Conservation (phyloP, 2,888 invertebrate genomes). For the Sphaeridia pumilis region DNA sequence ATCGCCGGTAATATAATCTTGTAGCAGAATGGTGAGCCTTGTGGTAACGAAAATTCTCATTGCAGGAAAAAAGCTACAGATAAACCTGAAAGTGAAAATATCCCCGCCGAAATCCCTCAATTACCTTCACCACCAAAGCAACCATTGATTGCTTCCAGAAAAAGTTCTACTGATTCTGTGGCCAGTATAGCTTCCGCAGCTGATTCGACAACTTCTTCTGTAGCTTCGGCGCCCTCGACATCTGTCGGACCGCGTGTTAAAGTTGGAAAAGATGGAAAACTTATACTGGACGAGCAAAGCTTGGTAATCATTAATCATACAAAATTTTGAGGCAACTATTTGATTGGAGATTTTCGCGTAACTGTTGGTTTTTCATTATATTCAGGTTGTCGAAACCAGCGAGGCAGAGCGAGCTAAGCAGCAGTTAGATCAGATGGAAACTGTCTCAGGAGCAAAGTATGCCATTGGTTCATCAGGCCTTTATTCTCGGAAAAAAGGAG, state of each 20-base stretch:
- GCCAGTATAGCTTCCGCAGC: not conserved
- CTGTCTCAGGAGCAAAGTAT: conserved; percentile 52
- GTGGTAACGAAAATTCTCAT: too few species aligned
- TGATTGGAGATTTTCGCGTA: too few species aligned
- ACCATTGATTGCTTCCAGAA: not conserved
- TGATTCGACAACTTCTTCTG: not conserved
- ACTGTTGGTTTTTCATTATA: too few species aligned
- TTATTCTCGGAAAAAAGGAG: conserved; percentile 46
- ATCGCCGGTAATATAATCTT: too few species aligned
- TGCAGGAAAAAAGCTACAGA: conserved; percentile 8
- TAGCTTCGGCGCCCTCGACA: too few species aligned
- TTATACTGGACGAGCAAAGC: conserved; percentile 73
- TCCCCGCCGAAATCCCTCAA: not conserved
- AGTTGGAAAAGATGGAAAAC: conserved; percentile 71
- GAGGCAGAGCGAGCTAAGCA: conserved; percentile 44
- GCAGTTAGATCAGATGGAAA: conserved; percentile 51
- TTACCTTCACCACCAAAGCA: too few species aligned
- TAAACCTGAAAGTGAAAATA: not conserved
- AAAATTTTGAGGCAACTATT: too few species aligned
- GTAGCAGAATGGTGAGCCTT: too few species aligned
- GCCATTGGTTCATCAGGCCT: conserved; percentile 41
- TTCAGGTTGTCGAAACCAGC: conserved; percentile 58
- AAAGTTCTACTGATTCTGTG: conserved; percentile 3
- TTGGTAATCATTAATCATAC: conserved; percentile 52
- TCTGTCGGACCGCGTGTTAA: conserved; percentile 57